Evolutionary conservation across 1,140 invertebrate species (phyloP).

Genomic region (Ridgeia piscesae): DNA sequence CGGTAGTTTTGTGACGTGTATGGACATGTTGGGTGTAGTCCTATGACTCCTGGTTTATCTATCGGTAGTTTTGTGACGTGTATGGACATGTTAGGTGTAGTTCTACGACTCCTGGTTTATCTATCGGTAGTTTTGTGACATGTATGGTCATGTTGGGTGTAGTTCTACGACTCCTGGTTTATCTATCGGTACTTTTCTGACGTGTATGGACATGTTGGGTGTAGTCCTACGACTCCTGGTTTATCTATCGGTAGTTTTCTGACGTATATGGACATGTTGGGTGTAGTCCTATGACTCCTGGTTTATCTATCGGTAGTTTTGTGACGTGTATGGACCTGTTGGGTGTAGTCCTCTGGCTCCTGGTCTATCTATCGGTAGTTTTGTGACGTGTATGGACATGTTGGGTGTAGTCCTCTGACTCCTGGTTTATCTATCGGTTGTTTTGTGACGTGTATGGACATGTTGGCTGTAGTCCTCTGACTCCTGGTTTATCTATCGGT

Average conservation of each 20-base stretch:
- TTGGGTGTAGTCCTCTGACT: conserved; percentile 80
- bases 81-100: conserved; percentile 42
- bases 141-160: conserved; percentile 31
- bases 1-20: too few relatives aligned
- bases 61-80: too few relatives aligned
- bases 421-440: too few relatives aligned
- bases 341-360: conserved; percentile 82
- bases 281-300: conserved; percentile 85
- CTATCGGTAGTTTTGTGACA: too few relatives aligned
- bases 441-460: too few relatives aligned
- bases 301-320: too few relatives aligned
- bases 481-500: too few relatives aligned
- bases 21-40: conserved; percentile 64
- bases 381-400: too few relatives aligned
- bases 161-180: conserved; percentile 90
- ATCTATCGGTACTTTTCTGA: too few relatives aligned
- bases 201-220: conserved; percentile 31
- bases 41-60: conserved; percentile 89
- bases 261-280: conserved; percentile 32
- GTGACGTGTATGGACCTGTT: conserved; percentile 32
- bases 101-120: conserved; percentile 93
- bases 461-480: conserved; percentile 79
- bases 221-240: conserved; percentile 88
- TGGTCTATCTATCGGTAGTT: too few relatives aligned
- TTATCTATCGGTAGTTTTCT: too few relatives aligned